Base-by-base conservation (phyloP, 2,888 invertebrate genomes). In the Electrophaes corylata region DNA sequence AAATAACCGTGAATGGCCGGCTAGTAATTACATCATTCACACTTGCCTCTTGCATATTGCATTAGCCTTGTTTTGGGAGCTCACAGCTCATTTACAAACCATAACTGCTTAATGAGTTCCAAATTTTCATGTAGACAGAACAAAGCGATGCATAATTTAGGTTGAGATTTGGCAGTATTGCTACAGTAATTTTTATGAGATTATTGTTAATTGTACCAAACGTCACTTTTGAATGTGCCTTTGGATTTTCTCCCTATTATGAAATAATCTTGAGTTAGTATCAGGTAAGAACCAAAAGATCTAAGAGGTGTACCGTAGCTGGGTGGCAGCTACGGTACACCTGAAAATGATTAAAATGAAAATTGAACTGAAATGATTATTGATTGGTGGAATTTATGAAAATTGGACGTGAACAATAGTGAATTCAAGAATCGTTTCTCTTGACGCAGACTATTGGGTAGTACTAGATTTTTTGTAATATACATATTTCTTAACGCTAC, bases 11-110 rank as follows among this genome's bases (percentile, higher is more conserved):
- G 82, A 84, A 83, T 84, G 81, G 79, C 54, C 73, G 70, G 72
- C 68, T 69, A 71, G 72, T 80, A 79, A 81, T 84, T 82, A 81
- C 81, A 82, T 81, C 78, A 81, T 80, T 77, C 77, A 76, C 72
- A 67, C 71, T 67, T 57, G 20, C 46, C 52, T 48, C 45, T 65
- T 63, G 68, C 71, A 68, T 73, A 69, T 73, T 75, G 72, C 65
- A 74, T 73, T 77, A 76, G 73, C 75, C 73, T 76, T 71, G 65
- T 65, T 65, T 37, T 65, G 62, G 44, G 48, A 56, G 51, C 51
- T 57, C 51, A 49, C 45, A 33, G 54, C 46, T 54, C 37, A 35
- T 55, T 47, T 37, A 39, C n/a, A 39, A 59, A 51, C 46, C 23
- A 39, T 33, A 26, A 41, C 50, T 46, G 23, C 35, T 23, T 46